Evolutionary conservation across 2,797 vertebrate species (phyloP).

Genomic region (Molossus molossus): DNA sequence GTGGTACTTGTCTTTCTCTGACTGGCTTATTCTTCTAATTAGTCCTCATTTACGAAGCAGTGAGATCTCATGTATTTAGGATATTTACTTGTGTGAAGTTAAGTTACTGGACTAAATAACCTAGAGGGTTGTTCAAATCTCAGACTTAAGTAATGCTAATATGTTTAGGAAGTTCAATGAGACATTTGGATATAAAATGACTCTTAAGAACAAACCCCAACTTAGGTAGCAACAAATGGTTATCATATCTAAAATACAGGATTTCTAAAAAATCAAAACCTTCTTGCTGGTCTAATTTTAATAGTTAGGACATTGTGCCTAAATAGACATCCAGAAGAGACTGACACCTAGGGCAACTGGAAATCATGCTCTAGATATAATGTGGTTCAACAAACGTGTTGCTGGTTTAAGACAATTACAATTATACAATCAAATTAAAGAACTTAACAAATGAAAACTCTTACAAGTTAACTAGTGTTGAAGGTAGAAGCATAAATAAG

Average conservation of each 20-base stretch:
- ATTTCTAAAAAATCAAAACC: background rate
- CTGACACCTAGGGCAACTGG: background rate
- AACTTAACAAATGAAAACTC: constrained; percentile 43
- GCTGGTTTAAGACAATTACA: constrained; percentile 69
- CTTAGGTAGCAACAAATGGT: background rate
- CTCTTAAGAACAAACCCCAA: constrained; percentile 8
- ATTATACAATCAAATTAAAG: constrained; percentile 60
- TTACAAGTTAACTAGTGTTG: constrained; percentile 66
- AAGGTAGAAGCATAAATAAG: background rate
- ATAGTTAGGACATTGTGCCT: background rate
- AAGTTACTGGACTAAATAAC: background rate
- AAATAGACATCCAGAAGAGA: constrained; percentile 22
- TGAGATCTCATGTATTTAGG: background rate
- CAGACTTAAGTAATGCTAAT: background rate
- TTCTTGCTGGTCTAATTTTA: constrained; percentile 35
- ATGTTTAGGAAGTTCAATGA: background rate
- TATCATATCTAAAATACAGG: constrained; percentile 11
- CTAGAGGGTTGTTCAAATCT: background rate
- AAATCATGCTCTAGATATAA: constrained; percentile 47
- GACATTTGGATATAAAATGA: background rate
- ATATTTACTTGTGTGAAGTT: background rate
- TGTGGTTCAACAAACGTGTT: constrained; percentile 44
- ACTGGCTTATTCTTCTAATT: background rate
- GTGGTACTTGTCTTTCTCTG: no score
- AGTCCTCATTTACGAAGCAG: background rate